Base-by-base conservation (phyloP, 2,113 vertebrate genomes). In the Phalacrocorax aristotelis region DNA sequence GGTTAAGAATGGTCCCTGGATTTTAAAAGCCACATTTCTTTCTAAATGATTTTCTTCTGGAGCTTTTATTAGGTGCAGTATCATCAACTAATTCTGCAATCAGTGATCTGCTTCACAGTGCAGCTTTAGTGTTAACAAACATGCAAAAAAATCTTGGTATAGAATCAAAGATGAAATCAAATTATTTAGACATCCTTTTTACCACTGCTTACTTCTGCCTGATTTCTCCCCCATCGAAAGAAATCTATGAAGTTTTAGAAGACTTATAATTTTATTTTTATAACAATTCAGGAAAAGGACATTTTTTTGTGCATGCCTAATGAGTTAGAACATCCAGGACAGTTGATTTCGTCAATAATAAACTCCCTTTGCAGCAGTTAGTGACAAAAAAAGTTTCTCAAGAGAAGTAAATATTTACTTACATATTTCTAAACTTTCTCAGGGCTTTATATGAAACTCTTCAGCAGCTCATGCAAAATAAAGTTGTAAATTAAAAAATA, bases 381-480 rank as follows among this genome's bases (percentile, higher is more conserved):
- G 44, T 84, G 79, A 71, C 42, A 92, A 93, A 95, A 94, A 89
- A 20, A 23, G 17, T 84, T 95, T 93, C 83, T 84, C 64, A 68
- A 81, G 44, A 65, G 90, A 95, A 46, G 58, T 70, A 91, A 95
- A 89, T 91, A 90, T 84, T 95, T 96, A 58, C 61, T 92, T 91
- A 91, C 40, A n/a, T 77, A 91, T 89, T 89, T 85, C 82, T 82
- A 82, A 97, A 95, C 51, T 95, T 96, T 85, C 66, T 90, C 27
- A 38, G 32, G 66, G 27, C 13, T 83, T 75, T 92, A 74, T 51
- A 36, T 44, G 40, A 66, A 96, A 70, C 32, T 90, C 23, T 26
- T 74, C 55, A 87, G 57, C n/a, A 87, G 52, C 30, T 81, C 18
- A 61, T 48, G 55, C 23, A 92, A 90, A 86, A 61, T 70, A 55